Base-by-base conservation (phyloP, 1,140 invertebrate species). In the Drosophila willistoni region DNA sequence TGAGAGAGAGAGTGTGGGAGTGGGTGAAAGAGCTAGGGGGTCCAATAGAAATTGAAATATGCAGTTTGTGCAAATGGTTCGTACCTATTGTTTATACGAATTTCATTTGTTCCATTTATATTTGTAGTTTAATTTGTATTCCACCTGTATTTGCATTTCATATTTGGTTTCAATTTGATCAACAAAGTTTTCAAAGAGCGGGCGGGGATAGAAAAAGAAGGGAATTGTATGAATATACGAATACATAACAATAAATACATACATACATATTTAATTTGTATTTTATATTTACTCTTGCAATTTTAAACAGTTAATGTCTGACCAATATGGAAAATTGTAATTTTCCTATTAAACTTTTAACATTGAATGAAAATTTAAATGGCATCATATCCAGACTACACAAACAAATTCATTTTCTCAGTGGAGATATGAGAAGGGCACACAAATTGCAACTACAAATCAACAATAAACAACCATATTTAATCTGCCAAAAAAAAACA, bases 61-160 rank as follows among this genome's bases (percentile, higher is more conserved):
- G 73, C 74, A 70, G 62, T 59, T 66, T 51, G 44, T 22, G 14
- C 44, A 47, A 47, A 47, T 19, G 44, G 44, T 19, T 47, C 17
- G 19, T 47, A 19, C 17, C 22, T 51, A 51, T 51, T 51, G 44
- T 51, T 51, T 47, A 47, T 47, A 47, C 44, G 17, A 47, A 19
- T 47, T 51, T 51, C 44, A 51, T 25, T 55, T 29, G 33, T 36
- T 56, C 13, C n/a, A 7, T n/a, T 33, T 59, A 41, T 34, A 55
- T 29, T 19, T 71, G 63, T 10, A 56, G 36, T 51, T 64, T 51
- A 51, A 51, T 22, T 51, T 51, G 17, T 51, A 51, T 51, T 51
- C 17, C 44, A 22, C 10, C 3, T 22, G 17, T 22, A 51, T 51
- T 51, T 51, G 44, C 44, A 51, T 51, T 51, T 51, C 19, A 51